phyloP scores from a whole-genome alignment of 2,797 vertebrate species.

The Euphonia xanthogaster region DNA sequence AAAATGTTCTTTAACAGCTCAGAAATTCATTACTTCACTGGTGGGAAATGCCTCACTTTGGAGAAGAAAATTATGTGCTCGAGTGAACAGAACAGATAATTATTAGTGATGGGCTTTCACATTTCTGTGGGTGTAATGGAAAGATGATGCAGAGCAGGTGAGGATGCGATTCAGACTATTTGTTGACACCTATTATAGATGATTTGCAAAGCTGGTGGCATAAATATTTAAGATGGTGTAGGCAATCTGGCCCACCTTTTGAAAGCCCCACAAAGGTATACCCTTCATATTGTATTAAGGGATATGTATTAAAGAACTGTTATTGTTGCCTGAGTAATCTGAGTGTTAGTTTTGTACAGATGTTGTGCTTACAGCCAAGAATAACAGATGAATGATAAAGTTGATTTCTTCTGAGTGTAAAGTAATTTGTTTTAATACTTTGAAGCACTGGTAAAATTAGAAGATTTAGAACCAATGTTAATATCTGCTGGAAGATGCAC shows the following conservation, averaged over 20 bases:
- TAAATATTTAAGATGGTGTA: background rate
- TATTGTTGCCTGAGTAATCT: background rate
- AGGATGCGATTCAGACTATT: background rate
- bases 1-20: background rate
- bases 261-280: background rate
- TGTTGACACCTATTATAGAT: background rate
- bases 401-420: background rate
- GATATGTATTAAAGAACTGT: background rate
- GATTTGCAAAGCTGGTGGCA: background rate
- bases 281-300: background rate
- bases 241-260: background rate
- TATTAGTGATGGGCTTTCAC: background rate
- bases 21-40: background rate
- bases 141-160: background rate
- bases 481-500: background rate
- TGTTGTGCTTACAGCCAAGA: background rate
- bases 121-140: background rate
- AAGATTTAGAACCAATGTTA: background rate
- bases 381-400: background rate
- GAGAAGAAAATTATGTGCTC: background rate
- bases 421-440: background rate
- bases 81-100: background rate
- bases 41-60: background rate
- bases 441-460: background rate
- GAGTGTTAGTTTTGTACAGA: background rate